These are phyloP conservation scores for Syngnathus typhle DNA, from an alignment of 2,113 vertebrate species.

Conservation along the genomic window DNA sequence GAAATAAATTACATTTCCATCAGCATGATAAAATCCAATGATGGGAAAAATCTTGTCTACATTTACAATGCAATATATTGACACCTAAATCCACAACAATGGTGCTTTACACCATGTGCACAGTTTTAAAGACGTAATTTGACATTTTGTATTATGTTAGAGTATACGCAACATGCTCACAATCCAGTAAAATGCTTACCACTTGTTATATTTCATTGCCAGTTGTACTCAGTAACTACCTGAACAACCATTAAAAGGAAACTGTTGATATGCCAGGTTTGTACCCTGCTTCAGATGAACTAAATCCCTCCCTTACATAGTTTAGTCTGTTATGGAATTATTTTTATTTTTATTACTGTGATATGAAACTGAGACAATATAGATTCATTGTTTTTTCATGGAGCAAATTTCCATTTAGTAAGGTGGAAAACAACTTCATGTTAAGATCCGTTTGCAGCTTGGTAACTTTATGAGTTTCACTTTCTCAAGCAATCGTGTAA, in stretches of 20 bases:
- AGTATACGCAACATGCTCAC: slow-evolving; percentile 8
- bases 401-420: slow-evolving; percentile 16
- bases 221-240: slow-evolving; percentile 29
- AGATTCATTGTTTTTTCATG: slow-evolving; percentile 11
- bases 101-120: not conserved
- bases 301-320: slow-evolving; percentile 21
- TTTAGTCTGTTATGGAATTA: not conserved
- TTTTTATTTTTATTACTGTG: no score
- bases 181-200: slow-evolving; percentile 43
- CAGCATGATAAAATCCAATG: no score
- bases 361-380: slow-evolving; percentile 12
- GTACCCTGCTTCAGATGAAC: slow-evolving; percentile 21
- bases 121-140: slow-evolving; percentile 29
- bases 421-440: slow-evolving; percentile 12
- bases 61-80: no score
- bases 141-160: slow-evolving; percentile 10
- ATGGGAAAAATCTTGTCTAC: no score
- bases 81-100: no score
- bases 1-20: no score
- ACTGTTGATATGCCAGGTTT: slow-evolving; percentile 23
- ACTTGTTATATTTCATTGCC: slow-evolving; percentile 11
- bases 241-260: slow-evolving; percentile 21
- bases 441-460: slow-evolving; percentile 49
- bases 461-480: slow-evolving; percentile 52
- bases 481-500: slow-evolving; percentile 41